A percentile compares a stretch with the other conserved stretches of the same genome.
Conservation (phyloP, 2,113 vertebrate genomes). For the Chaenogobius annularis region DNA sequence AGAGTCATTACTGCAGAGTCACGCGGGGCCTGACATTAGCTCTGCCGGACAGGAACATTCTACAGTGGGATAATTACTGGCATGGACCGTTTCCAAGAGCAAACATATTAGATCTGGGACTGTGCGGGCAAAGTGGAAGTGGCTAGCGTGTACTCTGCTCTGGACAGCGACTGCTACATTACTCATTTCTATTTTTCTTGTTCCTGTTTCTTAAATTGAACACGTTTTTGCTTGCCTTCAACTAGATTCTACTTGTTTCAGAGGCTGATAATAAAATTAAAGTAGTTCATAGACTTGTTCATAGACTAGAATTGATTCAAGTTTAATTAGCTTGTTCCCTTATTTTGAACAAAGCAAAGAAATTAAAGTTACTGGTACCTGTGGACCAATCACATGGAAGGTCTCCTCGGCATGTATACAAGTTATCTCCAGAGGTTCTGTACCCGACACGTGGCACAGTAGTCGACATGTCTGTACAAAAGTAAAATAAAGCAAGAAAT, state of each 20-base stretch:
- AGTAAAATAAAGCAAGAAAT: background rate
- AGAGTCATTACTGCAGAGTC: slow-evolving; percentile 65
- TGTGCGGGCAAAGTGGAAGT: slow-evolving; percentile 20
- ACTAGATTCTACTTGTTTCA: slow-evolving; percentile 5
- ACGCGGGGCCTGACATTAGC: slow-evolving; percentile 61
- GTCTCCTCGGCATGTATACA: slow-evolving; percentile 96
- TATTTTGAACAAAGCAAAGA: background rate
- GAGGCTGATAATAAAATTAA: slow-evolving; percentile 11
- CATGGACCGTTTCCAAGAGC: slow-evolving; percentile 57
- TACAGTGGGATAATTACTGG: slow-evolving; percentile 65
- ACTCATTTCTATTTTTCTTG: slow-evolving; percentile 31
- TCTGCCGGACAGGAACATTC: slow-evolving; percentile 52
- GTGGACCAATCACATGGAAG: slow-evolving; percentile 95
- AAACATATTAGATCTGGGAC: slow-evolving; percentile 65
- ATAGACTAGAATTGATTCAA: background rate
- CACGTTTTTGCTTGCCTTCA: background rate
- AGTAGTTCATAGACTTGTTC: background rate
- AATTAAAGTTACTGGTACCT: slow-evolving; percentile 77
- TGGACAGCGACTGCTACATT: slow-evolving; percentile 21
- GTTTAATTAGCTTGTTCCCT: background rate
- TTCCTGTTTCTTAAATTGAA: background rate
- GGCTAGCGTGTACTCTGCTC: slow-evolving; percentile 33
- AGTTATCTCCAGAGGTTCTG: slow-evolving; percentile 94
- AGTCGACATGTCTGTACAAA: slow-evolving; percentile 85
- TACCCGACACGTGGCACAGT: slow-evolving; percentile 92